Evolutionary conservation across 2,888 invertebrate genomes (phyloP), one percentile per base, ranked within the genome.

Genomic region (Sminthurinus aureus): DNA sequence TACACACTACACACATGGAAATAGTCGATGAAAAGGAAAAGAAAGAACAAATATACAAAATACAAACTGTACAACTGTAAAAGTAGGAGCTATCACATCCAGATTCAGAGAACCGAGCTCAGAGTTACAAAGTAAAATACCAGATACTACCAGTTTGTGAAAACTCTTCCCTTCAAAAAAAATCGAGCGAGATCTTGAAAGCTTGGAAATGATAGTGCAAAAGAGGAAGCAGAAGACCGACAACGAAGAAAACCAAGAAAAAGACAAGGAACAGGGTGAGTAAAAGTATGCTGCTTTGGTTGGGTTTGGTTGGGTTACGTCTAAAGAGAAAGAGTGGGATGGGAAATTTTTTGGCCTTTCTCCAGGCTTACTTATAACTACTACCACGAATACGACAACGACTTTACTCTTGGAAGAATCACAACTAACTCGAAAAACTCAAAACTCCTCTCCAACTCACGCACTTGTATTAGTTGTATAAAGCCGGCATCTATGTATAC

Each of bases 291-390:
- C 50, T 80, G 66, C 24, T 52, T 64, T 38, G 38, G 38, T 38
- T 6, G 38, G 80, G 77, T 69, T 78, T 64, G 51, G 79, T n/a
- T 15, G 20, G 50, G 58, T 58, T 76, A 71, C 69, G 15, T 80
- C 76, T 67, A 13, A 38, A 38, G 38, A 38, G 38, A 38, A 38
- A 66, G 73, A 64, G 69, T 22, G 50, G 18, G 67, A 18, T 58
- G 58, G 80, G 80, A 77, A 83, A 84, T 84, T 78, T 84, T 81
- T 84, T 84, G 84, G 84, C 26, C 69, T 64, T 51, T 64, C 79
- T 84, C 84, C 84, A 84, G 84, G 52, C n/a, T 66, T 75, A 20
- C 58, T 74, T 75, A 58, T 38, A 38, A 38, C 38, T 38, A 38
- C 38, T 38, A 38, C 38, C 38, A 38, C 38, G 38, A 38, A 1